These are phyloP conservation scores for Epizoanthus stellaris DNA, from an alignment of 92 coral and sea anemone species.

Conservation along the genomic window DNA sequence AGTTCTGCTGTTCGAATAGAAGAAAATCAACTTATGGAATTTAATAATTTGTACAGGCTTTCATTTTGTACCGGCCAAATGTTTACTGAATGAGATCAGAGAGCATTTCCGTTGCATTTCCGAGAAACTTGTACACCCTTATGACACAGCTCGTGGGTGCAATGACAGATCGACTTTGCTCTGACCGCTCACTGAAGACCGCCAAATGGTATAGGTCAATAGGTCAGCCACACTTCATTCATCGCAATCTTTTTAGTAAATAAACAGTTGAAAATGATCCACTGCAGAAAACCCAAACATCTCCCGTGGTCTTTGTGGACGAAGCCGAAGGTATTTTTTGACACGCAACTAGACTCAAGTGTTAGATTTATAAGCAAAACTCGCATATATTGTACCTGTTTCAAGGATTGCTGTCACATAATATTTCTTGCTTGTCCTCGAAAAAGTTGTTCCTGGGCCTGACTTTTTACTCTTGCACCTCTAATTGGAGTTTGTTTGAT, in stretches of 20 bases:
- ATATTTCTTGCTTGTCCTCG: neutral
- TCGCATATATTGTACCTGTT: neutral
- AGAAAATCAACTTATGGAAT: neutral
- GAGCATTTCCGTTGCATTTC: neutral
- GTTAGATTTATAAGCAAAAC: neutral
- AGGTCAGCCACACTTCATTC: constrained; percentile 32
- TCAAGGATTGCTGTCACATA: neutral
- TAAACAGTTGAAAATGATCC: constrained; percentile 37
- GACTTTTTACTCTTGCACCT: neutral
- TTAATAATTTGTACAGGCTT: neutral
- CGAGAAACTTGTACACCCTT: neutral
- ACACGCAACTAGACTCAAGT: constrained; percentile 19
- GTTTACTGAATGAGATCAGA: constrained; percentile 25
- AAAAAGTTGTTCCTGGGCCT: neutral
- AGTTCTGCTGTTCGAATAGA: neutral
- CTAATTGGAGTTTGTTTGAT: neutral
- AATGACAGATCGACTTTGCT: constrained; percentile 22
- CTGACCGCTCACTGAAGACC: constrained; percentile 8
- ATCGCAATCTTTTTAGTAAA: constrained; percentile 37
- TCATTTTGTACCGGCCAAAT: constrained; percentile 6
- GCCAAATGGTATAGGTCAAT: constrained; percentile 35
- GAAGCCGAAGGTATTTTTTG: constrained; percentile 23
- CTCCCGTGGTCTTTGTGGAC: constrained; percentile 36
- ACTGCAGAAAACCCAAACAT: constrained; percentile 18
- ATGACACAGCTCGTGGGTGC: neutral